Conservation (phyloP, 2,888 invertebrate genomes). For the Dryadula phaetusa region DNA sequence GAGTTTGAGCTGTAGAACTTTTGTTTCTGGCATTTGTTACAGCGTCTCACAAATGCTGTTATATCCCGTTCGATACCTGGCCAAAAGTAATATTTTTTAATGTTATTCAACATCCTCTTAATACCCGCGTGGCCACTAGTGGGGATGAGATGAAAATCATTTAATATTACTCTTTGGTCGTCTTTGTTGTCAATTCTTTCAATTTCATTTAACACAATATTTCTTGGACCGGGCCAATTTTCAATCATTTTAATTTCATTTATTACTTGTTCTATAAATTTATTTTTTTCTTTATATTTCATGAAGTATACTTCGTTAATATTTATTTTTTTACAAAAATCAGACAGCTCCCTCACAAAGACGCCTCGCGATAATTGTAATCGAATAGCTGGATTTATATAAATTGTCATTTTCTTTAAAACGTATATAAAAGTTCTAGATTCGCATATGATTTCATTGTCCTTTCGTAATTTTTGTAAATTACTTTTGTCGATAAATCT, state of each 20-base stretch:
- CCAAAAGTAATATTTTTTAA: no score
- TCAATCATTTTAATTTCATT: conserved; percentile 36
- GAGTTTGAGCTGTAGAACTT: conserved; percentile 44
- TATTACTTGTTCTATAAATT: conserved; percentile 39
- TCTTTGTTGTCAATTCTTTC: no score
- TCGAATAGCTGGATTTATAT: no score
- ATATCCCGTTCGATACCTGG: conserved; percentile 42
- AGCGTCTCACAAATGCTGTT: conserved; percentile 36
- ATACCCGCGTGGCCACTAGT: conserved; percentile 45
- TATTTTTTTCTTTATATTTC: conserved; percentile 39
- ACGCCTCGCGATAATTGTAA: no score
- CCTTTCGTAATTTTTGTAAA: no score
- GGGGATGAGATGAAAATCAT: conserved; percentile 46
- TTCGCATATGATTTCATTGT: no score
- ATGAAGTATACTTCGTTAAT: no score
- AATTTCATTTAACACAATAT: conserved; percentile 38
- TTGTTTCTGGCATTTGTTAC: conserved; percentile 43
- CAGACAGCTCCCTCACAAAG: no score
- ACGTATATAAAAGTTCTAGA: no score
- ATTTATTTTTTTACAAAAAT: no score
- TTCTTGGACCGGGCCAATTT: conserved; percentile 34
- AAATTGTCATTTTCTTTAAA: no score
- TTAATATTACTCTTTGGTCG: conserved; percentile 40
- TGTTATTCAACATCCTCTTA: conserved; percentile 44
- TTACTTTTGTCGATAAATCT: no score